Evolutionary conservation across 92 coral and sea anemone species (phyloP), one percentile per base, ranked within the genome.

Genomic region (Ricordea florida): DNA sequence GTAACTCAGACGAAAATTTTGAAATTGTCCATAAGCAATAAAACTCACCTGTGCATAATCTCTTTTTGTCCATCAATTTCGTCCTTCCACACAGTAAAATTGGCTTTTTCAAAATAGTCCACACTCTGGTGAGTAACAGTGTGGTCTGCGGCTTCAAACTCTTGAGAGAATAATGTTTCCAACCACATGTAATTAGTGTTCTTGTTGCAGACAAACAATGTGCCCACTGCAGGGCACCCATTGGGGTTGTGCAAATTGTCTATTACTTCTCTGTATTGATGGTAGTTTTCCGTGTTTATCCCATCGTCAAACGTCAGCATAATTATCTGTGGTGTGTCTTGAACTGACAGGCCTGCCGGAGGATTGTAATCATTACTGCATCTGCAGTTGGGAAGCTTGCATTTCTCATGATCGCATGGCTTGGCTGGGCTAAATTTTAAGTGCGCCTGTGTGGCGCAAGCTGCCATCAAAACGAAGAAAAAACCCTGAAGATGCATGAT

Each of bases 281-380:
- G 61, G 52, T 57, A 74, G 46, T 82, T 87, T 15, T 22, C 20
- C 15, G 14, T 9, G 24, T 76, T 52, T 9, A 87, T 48, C 42
- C 63, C 97, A 18, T 91, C 97, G 61, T 90, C 97, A 36, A 91
- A 91, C 1, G 93, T 91, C 16, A 87, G 34, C 66, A 91, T 70
- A 69, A 91, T 69, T 2, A 87, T 63, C 41, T 91, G 93, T 9
- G 97, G 97, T n/a, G 93, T 87, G 10, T 75, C 26, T 0, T 40
- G 16, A 3, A 76, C 74, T 29, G 67, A 43, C 46, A 91, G 83
- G 1, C 72, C 62, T 9, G 93, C 93, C 1, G 97, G 93, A 2
- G 97, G 90, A 11, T 70, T 52, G 41, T 78, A 76, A 69, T 91
- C 66, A 10, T 83, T 85, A 52, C 97, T 91, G 34, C 97, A 91